These are phyloP conservation scores for Spilarctia lutea DNA, from an alignment of 2,888 invertebrate species.

Conservation along the genomic window DNA sequence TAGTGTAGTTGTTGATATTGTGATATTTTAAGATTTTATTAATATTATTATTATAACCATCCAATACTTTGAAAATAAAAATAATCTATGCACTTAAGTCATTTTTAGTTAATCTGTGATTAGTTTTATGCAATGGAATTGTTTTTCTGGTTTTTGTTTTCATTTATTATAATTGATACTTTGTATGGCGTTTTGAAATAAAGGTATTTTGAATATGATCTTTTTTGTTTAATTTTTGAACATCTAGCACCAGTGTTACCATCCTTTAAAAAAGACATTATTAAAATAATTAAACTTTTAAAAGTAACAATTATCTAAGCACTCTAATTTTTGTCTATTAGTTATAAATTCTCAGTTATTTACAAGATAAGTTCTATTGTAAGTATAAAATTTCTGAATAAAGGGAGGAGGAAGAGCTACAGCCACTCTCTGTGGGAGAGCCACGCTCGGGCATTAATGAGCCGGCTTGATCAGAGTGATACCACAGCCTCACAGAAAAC, in stretches of 20 bases:
- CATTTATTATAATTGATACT: slow-evolving; percentile 60
- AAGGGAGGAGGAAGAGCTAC: too few species aligned
- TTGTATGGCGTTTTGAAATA: slow-evolving; percentile 73
- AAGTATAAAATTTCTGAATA: too few species aligned
- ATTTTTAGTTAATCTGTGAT: slow-evolving; percentile 79
- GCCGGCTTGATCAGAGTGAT: too few species aligned
- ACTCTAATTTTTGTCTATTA: too few species aligned
- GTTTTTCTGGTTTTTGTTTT: slow-evolving; percentile 72
- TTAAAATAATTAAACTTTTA: background rate
- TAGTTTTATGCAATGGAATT: slow-evolving; percentile 76
- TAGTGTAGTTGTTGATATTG: slow-evolving; percentile 81
- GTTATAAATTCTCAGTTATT: background rate
- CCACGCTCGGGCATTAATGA: too few species aligned
- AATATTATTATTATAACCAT: slow-evolving; percentile 57
- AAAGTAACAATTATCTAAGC: background rate
- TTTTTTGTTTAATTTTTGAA: background rate
- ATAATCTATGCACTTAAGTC: slow-evolving; percentile 64
- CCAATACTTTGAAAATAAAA: slow-evolving; percentile 56
- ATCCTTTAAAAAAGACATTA: background rate
- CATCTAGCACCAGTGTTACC: background rate
- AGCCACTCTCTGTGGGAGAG: too few species aligned
- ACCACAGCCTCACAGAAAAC: too few species aligned
- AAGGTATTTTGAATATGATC: slow-evolving; percentile 78
- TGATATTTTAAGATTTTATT: slow-evolving; percentile 81
- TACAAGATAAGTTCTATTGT: background rate